Evolutionary conservation across 2,888 invertebrate species (phyloP).

Genomic region (Chrysolina haemoptera): DNA sequence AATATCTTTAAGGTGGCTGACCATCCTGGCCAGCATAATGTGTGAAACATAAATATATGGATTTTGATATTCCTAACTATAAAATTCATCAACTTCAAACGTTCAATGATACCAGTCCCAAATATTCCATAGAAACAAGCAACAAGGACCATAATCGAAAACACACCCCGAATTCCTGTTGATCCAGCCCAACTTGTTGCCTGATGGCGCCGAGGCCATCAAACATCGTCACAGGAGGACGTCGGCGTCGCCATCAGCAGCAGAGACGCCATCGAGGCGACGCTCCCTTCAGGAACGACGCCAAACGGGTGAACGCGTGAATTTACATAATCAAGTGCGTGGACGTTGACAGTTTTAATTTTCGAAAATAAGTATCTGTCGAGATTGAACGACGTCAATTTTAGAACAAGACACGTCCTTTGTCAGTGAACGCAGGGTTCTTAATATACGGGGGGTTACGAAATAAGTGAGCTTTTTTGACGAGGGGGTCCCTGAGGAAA

Average conservation of each 20-base stretch:
- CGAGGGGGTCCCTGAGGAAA: too few species aligned
- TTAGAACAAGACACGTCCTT: neutral
- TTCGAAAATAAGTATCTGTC: neutral
- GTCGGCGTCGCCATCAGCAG: conserved; percentile 30
- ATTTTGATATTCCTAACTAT: too few species aligned
- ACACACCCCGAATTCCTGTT: neutral
- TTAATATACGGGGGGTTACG: too few species aligned
- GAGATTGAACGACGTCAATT: neutral
- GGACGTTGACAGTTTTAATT: conserved; percentile 18
- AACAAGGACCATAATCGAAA: neutral
- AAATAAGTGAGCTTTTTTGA: too few species aligned
- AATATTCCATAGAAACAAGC: too few species aligned
- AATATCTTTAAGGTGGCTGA: too few species aligned
- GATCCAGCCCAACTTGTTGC: conserved; percentile 12
- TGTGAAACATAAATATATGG: too few species aligned
- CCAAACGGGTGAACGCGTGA: conserved; percentile 15
- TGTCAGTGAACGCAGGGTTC: neutral
- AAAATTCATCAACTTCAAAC: too few species aligned
- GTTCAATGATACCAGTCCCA: too few species aligned
- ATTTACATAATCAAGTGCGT: conserved; percentile 29
- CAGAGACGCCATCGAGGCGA: conserved; percentile 19
- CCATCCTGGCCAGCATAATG: too few species aligned
- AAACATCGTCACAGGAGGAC: conserved; percentile 24
- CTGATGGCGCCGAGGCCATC: conserved; percentile 38
- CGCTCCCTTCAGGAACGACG: conserved; percentile 13